Percentiles rank a stretch among this genome's conserved stretches.
These are phyloP conservation scores for Pogonognathellus flavescens DNA, from an alignment of 1,140 invertebrate genomes.

Conservation along the genomic window DNA sequence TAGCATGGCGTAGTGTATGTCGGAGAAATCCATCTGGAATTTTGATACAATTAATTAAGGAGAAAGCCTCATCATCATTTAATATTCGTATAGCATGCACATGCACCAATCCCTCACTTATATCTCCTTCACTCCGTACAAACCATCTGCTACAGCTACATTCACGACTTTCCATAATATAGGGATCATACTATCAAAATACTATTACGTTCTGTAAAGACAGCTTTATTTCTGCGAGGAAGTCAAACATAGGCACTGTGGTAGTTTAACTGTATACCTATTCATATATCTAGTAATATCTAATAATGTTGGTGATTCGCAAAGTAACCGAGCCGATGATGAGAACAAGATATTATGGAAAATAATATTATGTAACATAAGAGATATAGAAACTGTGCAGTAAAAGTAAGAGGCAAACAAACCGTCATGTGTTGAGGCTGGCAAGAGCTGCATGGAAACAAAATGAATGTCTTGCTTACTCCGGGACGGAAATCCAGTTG, in stretches of 20 bases:
- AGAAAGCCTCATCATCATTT: neutral
- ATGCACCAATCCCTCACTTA: no score
- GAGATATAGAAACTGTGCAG: neutral
- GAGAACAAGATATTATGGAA: neutral
- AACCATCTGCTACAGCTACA: neutral
- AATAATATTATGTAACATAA: neutral
- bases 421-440: conserved; percentile 78
- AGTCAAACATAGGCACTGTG: neutral
- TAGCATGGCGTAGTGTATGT: conserved; percentile 81
- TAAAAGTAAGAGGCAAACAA: conserved; percentile 65
- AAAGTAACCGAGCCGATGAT: neutral
- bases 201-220: neutral
- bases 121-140: neutral
- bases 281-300: neutral
- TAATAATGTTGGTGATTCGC: neutral
- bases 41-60: conserved; percentile 52
- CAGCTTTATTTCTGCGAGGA: no score
- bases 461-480: conserved; percentile 85
- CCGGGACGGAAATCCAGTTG: conserved; percentile 85
- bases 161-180: neutral
- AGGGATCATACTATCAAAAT: no score
- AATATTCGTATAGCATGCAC: no score
- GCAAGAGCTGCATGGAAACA: conserved; percentile 85
- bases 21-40: conserved; percentile 81
- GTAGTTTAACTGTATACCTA: neutral